phyloP scores from a whole-genome alignment of 2,113 vertebrate species.

The Paramormyrops kingsleyae region DNA sequence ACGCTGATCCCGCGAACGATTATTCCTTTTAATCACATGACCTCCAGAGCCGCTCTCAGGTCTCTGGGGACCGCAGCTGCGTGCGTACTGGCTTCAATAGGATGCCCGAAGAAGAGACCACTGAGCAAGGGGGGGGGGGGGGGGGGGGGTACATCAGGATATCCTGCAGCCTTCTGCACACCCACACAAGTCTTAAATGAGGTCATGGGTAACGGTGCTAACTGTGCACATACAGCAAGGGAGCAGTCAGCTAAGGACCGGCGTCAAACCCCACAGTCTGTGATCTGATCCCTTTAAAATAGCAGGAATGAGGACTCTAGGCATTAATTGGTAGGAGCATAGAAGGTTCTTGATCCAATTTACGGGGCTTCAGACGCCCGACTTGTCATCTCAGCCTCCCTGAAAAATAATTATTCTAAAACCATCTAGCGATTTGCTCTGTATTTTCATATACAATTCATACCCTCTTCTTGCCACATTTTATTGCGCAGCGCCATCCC shows the following conservation, averaged over 20 bases:
- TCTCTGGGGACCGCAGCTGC: conserved; percentile 39
- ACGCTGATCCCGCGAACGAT: conserved; percentile 45
- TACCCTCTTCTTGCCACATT: not conserved
- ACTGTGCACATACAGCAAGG: not conserved
- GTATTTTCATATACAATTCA: not conserved
- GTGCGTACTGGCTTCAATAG: conserved; percentile 20
- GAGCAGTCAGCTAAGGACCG: not conserved
- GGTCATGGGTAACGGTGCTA: not conserved
- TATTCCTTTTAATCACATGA: conserved; percentile 62
- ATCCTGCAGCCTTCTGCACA: not conserved
- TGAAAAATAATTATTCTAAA: not conserved
- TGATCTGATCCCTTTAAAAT: not conserved
- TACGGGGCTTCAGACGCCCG: not conserved
- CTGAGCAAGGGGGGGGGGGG: not conserved
- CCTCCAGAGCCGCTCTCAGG: conserved; percentile 39
- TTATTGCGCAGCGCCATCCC: not conserved
- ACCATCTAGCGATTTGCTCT: not conserved
- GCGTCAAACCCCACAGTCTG: not conserved
- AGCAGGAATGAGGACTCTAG: not conserved
- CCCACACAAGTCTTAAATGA: not conserved
- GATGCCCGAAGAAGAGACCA: not conserved
- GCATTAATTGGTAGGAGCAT: not conserved
- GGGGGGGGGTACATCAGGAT: not conserved
- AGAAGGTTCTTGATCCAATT: not conserved
- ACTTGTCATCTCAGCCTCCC: not conserved